Evolutionary conservation across 2,888 invertebrate genomes (phyloP).

Genomic region (Mermis nigrescens): DNA sequence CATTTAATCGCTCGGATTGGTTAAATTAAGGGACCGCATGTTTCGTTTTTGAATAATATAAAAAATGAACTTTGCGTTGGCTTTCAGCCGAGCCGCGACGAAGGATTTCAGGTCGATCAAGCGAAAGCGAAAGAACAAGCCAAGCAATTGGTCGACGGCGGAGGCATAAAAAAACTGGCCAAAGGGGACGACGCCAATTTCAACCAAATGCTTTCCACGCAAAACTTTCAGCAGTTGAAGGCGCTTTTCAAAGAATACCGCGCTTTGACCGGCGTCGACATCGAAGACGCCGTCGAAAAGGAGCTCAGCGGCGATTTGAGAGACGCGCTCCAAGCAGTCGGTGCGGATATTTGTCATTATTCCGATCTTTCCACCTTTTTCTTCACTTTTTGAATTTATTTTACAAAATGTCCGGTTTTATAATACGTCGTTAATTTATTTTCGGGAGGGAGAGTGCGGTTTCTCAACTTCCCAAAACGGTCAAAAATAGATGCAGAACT

Average conservation of each 20-base stretch:
- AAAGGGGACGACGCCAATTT: slow-evolving; percentile 39
- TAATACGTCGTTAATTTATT: too few relatives aligned
- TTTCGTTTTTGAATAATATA: too few relatives aligned
- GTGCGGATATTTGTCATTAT: slow-evolving; percentile 4
- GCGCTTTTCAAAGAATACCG: slow-evolving; percentile 36
- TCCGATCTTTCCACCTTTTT: too few relatives aligned
- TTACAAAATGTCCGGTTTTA: not conserved
- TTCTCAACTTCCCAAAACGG: slow-evolving; percentile 17
- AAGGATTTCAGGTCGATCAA: slow-evolving; percentile 4
- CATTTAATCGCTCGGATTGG: too few relatives aligned
- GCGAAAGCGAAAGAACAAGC: not conserved
- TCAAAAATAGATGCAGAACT: slow-evolving; percentile 19
- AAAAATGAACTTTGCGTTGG: too few relatives aligned
- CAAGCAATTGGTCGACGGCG: slow-evolving; percentile 46
- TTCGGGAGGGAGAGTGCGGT: too few relatives aligned
- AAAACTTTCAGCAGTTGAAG: slow-evolving; percentile 33
- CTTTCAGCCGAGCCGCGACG: slow-evolving; percentile 9
- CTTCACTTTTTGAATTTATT: not conserved
- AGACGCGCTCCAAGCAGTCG: slow-evolving; percentile 30
- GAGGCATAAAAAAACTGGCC: slow-evolving; percentile 37
- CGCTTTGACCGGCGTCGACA: slow-evolving; percentile 31
- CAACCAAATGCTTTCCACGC: slow-evolving; percentile 30
- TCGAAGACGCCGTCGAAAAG: slow-evolving; percentile 27
- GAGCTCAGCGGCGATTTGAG: slow-evolving; percentile 33
- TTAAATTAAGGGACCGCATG: too few relatives aligned